Percentiles rank a stretch among this genome's conserved stretches.
Evolutionary conservation across 1,140 invertebrate species (phyloP).

Genomic region (Drosophila quadrilineata): DNA sequence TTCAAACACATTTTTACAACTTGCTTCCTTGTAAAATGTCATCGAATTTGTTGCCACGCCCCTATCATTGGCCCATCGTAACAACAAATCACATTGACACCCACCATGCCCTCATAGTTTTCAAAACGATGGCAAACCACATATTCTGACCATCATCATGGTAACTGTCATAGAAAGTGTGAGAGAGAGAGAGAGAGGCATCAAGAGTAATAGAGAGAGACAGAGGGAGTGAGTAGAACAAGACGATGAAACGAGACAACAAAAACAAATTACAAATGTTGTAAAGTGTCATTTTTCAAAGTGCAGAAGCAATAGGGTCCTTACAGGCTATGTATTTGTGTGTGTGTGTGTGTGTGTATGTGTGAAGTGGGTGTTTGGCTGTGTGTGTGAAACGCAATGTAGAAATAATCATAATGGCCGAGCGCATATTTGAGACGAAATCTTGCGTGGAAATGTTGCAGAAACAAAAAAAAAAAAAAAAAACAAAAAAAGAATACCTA

Average conservation of each 20-base stretch:
- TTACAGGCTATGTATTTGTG: background rate
- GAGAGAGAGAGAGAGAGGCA: background rate
- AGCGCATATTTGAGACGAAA: slow-evolving; percentile 74
- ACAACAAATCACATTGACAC: slow-evolving; percentile 61
- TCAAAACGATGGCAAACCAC: background rate
- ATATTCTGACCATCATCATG: slow-evolving; percentile 8
- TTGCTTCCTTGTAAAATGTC: background rate
- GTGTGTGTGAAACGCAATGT: slow-evolving; percentile 49
- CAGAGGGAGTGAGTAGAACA: background rate
- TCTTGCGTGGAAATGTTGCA: slow-evolving; percentile 70
- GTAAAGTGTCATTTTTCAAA: slow-evolving; percentile 80
- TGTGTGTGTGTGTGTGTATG: background rate
- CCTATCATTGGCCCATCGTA: slow-evolving; percentile 36
- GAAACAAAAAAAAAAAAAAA: slow-evolving; percentile 56
- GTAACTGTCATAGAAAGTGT: background rate
- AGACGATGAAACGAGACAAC: slow-evolving; percentile 5
- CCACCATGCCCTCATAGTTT: slow-evolving; percentile 40
- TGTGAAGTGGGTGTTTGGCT: background rate
- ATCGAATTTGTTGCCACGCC: slow-evolving; percentile 36
- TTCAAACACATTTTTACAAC: background rate
- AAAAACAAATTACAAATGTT: slow-evolving; percentile 77
- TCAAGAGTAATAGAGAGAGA: background rate
- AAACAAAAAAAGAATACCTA: slow-evolving; percentile 18
- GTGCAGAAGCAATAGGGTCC: slow-evolving; percentile 20
- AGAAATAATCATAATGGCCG: slow-evolving; percentile 73